A percentile compares a stretch with the other conserved stretches of the same genome.
Evolutionary conservation across 2,888 invertebrate genomes (phyloP).

Genomic region (Pinctada fucata): DNA sequence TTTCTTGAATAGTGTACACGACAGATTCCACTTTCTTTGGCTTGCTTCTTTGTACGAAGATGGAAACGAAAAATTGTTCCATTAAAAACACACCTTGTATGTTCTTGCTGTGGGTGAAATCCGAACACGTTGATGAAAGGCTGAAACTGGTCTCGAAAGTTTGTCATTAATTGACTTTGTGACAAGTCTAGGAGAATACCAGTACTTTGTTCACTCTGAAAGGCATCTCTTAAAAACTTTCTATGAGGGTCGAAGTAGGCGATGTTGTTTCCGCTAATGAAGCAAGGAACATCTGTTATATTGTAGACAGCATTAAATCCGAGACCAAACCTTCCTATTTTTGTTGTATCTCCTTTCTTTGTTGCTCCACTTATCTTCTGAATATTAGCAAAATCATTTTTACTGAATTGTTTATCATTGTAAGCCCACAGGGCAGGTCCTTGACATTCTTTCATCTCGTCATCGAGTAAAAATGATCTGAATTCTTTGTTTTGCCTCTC

Average conservation of each 20-base stretch:
- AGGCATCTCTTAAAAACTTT: constrained; percentile 55
- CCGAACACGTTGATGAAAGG: constrained; percentile 67
- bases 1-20: constrained; percentile 51
- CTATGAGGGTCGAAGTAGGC: constrained; percentile 72
- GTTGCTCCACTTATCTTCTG: constrained; percentile 67
- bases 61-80: constrained; percentile 74
- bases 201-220: constrained; percentile 39
- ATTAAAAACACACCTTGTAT: constrained; percentile 43
- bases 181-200: constrained; percentile 61
- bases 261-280: constrained; percentile 65
- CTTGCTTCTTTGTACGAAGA: constrained; percentile 65
- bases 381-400: constrained; percentile 65
- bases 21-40: constrained; percentile 66
- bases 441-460: constrained; percentile 62
- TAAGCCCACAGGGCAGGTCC: constrained; percentile 69
- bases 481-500: constrained; percentile 57
- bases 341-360: constrained; percentile 59
- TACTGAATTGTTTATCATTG: constrained; percentile 65
- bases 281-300: constrained; percentile 70
- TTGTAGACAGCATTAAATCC: constrained; percentile 72
- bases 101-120: constrained; percentile 39
- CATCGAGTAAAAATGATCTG: constrained; percentile 54
- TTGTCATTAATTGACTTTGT: constrained; percentile 47
- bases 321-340: constrained; percentile 70
- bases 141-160: constrained; percentile 65